Conservation (phyloP, 1,140 invertebrate species). For the Heliconius nattereri region DNA sequence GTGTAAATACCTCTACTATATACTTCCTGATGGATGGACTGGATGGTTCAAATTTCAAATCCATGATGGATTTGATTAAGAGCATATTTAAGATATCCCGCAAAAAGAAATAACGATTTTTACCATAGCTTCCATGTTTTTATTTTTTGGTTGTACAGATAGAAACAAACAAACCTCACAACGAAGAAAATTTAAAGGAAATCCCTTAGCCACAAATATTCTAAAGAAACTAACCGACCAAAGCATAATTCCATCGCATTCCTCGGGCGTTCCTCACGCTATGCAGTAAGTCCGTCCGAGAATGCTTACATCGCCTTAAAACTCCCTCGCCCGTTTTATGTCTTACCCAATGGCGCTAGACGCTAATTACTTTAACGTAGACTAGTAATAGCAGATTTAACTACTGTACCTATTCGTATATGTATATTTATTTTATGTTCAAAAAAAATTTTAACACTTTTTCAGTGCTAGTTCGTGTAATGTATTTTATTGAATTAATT, state of each 20-base stretch:
- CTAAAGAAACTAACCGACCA: constrained; percentile 26
- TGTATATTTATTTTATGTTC: background rate
- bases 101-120: too few species aligned
- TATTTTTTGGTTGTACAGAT: too few species aligned
- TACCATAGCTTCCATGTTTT: too few species aligned
- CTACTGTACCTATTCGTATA: background rate
- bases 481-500: too few species aligned
- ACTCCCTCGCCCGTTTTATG: constrained; percentile 25
- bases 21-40: background rate
- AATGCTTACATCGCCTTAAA: constrained; percentile 47
- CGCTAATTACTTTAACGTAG: constrained; percentile 68
- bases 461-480: too few species aligned
- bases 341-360: constrained; percentile 38
- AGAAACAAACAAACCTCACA: background rate
- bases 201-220: background rate
- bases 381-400: constrained; percentile 5
- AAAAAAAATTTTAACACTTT: too few species aligned
- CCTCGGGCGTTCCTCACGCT: constrained; percentile 28
- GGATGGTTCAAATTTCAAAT: background rate
- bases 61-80: background rate
- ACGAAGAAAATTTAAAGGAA: background rate
- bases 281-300: constrained; percentile 43
- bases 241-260: constrained; percentile 23
- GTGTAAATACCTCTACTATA: background rate
- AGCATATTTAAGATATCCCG: too few species aligned